phyloP scores from a whole-genome alignment of 1,140 invertebrate genomes.

The Drosophila carrolli region DNA sequence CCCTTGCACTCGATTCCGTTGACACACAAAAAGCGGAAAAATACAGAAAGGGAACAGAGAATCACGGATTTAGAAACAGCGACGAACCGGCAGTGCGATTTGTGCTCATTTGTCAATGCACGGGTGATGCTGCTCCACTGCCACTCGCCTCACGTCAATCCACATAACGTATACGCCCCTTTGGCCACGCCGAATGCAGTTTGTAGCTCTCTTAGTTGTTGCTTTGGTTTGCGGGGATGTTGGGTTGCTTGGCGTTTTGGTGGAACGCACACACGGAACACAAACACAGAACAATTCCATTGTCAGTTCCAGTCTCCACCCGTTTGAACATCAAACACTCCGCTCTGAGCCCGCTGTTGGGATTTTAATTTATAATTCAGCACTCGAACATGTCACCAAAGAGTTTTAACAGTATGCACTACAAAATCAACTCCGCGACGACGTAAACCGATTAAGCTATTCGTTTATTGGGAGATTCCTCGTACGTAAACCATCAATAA shows the following conservation, averaged over 20 bases:
- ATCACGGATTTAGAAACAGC: slow-evolving; percentile 29
- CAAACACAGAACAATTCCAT: slow-evolving; percentile 50
- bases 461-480: neutral
- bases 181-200: slow-evolving; percentile 45
- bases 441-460: slow-evolving; percentile 41
- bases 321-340: slow-evolving; percentile 43
- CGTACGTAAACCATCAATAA: neutral
- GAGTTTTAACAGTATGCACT: slow-evolving; percentile 42
- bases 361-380: slow-evolving; percentile 69
- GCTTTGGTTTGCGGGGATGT: slow-evolving; percentile 28
- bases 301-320: slow-evolving; percentile 27
- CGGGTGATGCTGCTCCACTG: slow-evolving; percentile 6
- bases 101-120: slow-evolving; percentile 65
- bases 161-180: slow-evolving; percentile 56
- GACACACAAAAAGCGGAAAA: slow-evolving; percentile 26
- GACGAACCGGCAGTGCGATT: slow-evolving; percentile 56
- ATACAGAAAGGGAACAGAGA: slow-evolving; percentile 10
- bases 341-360: slow-evolving; percentile 15
- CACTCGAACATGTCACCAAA: slow-evolving; percentile 30
- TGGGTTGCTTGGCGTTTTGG: slow-evolving; percentile 2
- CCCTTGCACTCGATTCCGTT: slow-evolving; percentile 15
- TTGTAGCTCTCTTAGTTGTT: slow-evolving; percentile 20
- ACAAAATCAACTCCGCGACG: slow-evolving; percentile 19
- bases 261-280: slow-evolving; percentile 39
- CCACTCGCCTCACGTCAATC: slow-evolving; percentile 53